Percentiles rank a stretch among this genome's conserved stretches.
Conservation (phyloP, 1,140 invertebrate species). For the Heliconius melpomene region DNA sequence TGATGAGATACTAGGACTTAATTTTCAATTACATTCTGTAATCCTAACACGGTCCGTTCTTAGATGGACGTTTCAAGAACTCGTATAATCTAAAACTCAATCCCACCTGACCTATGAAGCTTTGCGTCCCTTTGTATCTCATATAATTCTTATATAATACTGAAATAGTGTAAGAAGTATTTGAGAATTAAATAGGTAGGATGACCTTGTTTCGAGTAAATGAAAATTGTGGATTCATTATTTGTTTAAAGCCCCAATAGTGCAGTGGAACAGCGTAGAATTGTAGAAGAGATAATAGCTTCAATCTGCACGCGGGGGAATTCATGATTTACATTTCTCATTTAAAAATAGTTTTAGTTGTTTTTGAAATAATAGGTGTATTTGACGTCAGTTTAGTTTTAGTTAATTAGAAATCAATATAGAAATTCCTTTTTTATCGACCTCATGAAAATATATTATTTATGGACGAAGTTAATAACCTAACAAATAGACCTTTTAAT, state of each 20-base stretch:
- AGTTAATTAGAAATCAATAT: too few species aligned
- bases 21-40: conserved; percentile 10
- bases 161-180: not conserved
- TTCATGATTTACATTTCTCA: too few species aligned
- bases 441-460: not conserved
- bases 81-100: not conserved
- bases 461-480: not conserved
- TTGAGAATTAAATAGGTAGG: not conserved
- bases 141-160: not conserved
- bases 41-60: not conserved
- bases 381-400: too few species aligned
- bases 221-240: too few species aligned
- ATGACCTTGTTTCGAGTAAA: not conserved
- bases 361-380: too few species aligned
- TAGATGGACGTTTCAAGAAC: not conserved
- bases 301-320: too few species aligned
- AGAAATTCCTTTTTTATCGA: not conserved
- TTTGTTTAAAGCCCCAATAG: too few species aligned
- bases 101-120: not conserved
- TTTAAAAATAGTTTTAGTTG: too few species aligned
- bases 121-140: not conserved
- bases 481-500: not conserved
- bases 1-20: not conserved
- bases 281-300: too few species aligned
- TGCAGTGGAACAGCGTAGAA: too few species aligned